Evolutionary conservation across 2,113 vertebrate species (phyloP).

Genomic region (Oostethus manadensis): DNA sequence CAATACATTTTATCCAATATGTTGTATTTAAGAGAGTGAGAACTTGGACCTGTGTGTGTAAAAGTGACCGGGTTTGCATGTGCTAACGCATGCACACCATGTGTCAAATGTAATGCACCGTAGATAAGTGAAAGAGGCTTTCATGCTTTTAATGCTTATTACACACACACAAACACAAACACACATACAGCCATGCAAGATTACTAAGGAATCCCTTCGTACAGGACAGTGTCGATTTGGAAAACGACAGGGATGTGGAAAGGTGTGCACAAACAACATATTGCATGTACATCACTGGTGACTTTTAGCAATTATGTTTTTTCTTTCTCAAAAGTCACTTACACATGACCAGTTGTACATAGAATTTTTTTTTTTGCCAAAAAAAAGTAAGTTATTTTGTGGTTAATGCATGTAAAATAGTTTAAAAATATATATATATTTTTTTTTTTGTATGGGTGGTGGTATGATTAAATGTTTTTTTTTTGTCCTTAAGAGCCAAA

Average conservation of each 20-base stretch:
- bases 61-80: slow-evolving; percentile 23
- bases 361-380: too few species aligned
- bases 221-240: background rate
- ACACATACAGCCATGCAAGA: background rate
- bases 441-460: too few species aligned
- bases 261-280: too few species aligned
- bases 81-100: slow-evolving; percentile 45
- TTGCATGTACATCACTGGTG: too few species aligned
- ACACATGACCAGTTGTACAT: too few species aligned
- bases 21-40: slow-evolving; percentile 22
- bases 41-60: slow-evolving; percentile 30
- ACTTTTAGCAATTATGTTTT: too few species aligned
- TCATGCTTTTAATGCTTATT: slow-evolving; percentile 12
- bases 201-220: background rate
- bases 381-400: too few species aligned
- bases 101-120: slow-evolving; percentile 45
- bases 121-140: slow-evolving; percentile 28
- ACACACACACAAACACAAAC: slow-evolving; percentile 3
- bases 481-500: background rate
- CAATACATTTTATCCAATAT: slow-evolving; percentile 12
- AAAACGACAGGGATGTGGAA: background rate
- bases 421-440: too few species aligned
- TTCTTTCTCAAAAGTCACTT: too few species aligned
- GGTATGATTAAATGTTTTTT: too few species aligned
- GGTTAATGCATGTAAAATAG: too few species aligned